phyloP scores from a whole-genome alignment of 1,140 invertebrate species.

The Phthorimaea operculella region DNA sequence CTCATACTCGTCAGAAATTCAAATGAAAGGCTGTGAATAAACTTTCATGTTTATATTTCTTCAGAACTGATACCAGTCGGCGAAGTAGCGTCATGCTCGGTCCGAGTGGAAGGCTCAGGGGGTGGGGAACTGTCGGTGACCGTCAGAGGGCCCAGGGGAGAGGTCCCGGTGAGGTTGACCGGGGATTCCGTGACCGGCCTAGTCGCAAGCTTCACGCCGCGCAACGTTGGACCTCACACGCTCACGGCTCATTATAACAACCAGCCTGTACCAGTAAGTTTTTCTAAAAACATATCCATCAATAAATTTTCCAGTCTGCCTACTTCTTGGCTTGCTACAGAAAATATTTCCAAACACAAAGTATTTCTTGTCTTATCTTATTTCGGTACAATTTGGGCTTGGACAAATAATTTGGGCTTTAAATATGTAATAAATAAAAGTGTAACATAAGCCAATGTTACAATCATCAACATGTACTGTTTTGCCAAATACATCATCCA shows the following conservation, averaged over 20 bases:
- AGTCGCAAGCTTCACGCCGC: conserved; percentile 91
- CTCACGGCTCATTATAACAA: conserved; percentile 93
- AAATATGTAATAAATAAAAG: no score
- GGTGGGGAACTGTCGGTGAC: conserved; percentile 89
- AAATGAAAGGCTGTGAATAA: no score
- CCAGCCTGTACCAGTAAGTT: conserved; percentile 74
- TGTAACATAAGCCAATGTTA: no score
- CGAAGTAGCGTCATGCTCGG: conserved; percentile 87
- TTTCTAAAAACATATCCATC: neutral
- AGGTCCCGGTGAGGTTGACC: conserved; percentile 89
- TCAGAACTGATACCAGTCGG: conserved; percentile 90
- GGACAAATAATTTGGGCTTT: no score
- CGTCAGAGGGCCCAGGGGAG: conserved; percentile 81
- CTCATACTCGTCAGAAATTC: no score
- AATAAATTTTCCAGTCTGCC: no score
- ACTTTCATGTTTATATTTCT: neutral
- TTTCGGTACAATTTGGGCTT: no score
- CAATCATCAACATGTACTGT: no score
- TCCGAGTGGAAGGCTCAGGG: conserved; percentile 86
- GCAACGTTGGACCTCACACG: conserved; percentile 89
- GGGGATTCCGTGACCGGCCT: conserved; percentile 88
- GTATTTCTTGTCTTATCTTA: no score
- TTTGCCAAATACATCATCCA: no score
- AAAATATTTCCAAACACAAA: no score
- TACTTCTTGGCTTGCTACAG: no score